Evolutionary conservation across 2,797 vertebrate genomes (phyloP).

Genomic region (Spheniscus humboldti): DNA sequence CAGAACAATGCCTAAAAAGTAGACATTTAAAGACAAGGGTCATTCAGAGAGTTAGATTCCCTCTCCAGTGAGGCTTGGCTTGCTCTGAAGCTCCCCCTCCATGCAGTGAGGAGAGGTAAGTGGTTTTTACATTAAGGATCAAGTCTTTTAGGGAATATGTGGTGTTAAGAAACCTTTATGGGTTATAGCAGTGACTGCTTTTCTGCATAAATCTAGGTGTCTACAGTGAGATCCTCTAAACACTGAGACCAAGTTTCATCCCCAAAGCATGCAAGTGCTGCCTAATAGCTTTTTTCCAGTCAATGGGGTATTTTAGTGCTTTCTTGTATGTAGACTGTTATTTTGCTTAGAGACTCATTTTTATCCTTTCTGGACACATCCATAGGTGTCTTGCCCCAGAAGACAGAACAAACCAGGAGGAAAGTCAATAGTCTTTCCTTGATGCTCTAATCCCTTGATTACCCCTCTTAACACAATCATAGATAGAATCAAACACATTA

Average conservation of each 20-base stretch:
- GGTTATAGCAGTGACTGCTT: not conserved
- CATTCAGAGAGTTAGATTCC: not conserved
- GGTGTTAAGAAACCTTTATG: not conserved
- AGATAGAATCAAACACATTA: not conserved
- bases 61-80: not conserved
- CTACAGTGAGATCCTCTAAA: not conserved
- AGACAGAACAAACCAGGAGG: not conserved
- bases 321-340: not conserved
- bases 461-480: not conserved
- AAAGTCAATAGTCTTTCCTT: not conserved
- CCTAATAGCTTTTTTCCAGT: not conserved
- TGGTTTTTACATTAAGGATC: not conserved
- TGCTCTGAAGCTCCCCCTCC: not conserved
- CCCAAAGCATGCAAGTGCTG: not conserved
- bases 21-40: not conserved
- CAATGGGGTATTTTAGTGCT: not conserved
- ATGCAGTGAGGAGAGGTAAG: not conserved
- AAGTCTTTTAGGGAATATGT: not conserved
- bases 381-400: not conserved
- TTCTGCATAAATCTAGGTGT: not conserved
- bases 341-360: not conserved
- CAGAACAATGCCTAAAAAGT: not conserved
- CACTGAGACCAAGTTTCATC: not conserved
- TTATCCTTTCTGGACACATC: not conserved
- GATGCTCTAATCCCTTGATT: not conserved